Percentiles rank a stretch among this genome's conserved stretches.
phyloP scores from a whole-genome alignment of 2,113 vertebrate species.

The Alligator sinensis region DNA sequence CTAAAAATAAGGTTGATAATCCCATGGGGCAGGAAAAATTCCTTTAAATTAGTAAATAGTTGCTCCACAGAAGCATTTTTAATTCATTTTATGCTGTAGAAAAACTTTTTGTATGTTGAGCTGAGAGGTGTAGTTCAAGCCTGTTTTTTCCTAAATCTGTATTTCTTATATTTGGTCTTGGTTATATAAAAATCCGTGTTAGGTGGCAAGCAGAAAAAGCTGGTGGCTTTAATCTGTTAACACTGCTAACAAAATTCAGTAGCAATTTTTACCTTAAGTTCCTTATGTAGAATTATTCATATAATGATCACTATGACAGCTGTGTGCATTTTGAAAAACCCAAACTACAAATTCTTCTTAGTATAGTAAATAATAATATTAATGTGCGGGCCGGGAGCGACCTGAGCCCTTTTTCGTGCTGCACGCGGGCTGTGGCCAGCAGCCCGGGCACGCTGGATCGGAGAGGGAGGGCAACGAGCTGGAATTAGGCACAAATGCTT shows the following conservation, averaged over 20 bases:
- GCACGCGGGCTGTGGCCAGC: too few species aligned
- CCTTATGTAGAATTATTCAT: not conserved
- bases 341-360: not conserved
- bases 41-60: not conserved
- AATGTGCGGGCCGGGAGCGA: too few species aligned
- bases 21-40: not conserved
- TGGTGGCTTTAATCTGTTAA: not conserved
- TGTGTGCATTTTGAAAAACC: not conserved
- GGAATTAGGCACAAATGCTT: too few species aligned
- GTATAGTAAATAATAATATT: not conserved
- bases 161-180: not conserved
- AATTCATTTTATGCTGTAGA: not conserved
- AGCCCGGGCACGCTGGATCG: too few species aligned
- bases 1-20: not conserved
- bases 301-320: not conserved
- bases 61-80: not conserved
- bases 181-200: not conserved
- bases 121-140: slow-evolving; percentile 31
- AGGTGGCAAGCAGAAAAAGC: not conserved
- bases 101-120: not conserved
- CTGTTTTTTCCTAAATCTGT: slow-evolving; percentile 11
- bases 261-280: not conserved
- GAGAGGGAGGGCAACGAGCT: too few species aligned
- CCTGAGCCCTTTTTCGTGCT: too few species aligned
- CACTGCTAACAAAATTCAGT: not conserved